These are phyloP conservation scores for Rhaphigaster nebulosa DNA, from an alignment of 2,888 invertebrate genomes.

Conservation along the genomic window DNA sequence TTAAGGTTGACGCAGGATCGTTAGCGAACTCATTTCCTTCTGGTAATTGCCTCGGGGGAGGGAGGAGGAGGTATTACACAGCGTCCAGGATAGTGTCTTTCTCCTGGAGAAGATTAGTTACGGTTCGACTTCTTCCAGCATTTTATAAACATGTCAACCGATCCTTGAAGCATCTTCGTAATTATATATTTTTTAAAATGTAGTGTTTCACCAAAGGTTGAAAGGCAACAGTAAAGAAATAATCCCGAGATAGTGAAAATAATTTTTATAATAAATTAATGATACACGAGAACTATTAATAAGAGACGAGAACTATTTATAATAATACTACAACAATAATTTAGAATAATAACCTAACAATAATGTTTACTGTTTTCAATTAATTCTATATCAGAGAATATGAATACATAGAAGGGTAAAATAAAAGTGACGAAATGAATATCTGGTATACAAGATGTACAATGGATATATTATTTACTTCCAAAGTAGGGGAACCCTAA, in stretches of 20 bases:
- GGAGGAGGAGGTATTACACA: not conserved
- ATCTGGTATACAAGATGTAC: not conserved
- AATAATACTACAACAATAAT: no score
- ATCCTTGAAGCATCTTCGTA: not conserved
- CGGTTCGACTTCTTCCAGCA: not conserved
- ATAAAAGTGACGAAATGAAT: not conserved
- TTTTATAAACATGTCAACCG: not conserved
- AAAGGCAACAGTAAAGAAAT: no score
- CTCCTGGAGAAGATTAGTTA: constrained; percentile 13
- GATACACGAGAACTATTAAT: no score
- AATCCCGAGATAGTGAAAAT: no score
- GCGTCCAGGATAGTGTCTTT: constrained; percentile 20
- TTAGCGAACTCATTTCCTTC: constrained; percentile 54
- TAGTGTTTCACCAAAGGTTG: no score
- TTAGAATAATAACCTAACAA: no score
- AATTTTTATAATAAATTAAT: no score
- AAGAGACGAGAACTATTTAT: no score
- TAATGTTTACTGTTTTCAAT: no score
- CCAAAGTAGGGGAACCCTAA: not conserved
- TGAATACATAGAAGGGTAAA: no score
- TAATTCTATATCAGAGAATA: no score
- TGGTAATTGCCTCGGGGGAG: constrained; percentile 44
- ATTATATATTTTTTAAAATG: no score
- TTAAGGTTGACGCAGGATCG: constrained; percentile 53
- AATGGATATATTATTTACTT: not conserved